Conservation (phyloP, 2,113 vertebrate genomes). For the Grammomys dolichurus region DNA sequence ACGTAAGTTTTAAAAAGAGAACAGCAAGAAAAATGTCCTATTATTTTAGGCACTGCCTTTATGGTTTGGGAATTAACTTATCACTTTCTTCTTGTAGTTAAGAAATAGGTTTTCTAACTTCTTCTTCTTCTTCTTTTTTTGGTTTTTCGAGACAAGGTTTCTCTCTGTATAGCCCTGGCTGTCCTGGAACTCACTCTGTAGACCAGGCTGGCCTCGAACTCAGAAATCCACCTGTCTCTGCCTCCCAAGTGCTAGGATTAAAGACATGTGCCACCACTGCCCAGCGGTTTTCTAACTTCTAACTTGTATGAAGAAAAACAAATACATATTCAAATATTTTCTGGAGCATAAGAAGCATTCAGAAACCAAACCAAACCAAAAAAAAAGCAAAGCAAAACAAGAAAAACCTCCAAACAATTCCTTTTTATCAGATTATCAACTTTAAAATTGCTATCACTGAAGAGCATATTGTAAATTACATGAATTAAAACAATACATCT, state of each 20-base stretch:
- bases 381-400: background rate
- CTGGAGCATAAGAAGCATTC: background rate
- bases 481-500: background rate
- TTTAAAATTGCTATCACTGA: background rate
- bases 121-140: background rate
- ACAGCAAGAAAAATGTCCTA: background rate
- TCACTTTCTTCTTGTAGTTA: background rate
- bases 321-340: background rate
- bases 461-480: background rate
- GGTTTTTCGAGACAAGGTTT: too few species aligned
- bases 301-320: constrained; percentile 41
- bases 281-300: constrained; percentile 6
- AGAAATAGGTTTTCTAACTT: constrained; percentile 39
- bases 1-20: background rate
- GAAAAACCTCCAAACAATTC: background rate
- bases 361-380: background rate
- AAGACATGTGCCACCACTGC: too few species aligned
- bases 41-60: constrained; percentile 3
- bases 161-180: too few species aligned
- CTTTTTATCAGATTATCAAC: constrained; percentile 23
- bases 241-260: too few species aligned
- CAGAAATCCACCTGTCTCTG: too few species aligned
- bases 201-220: too few species aligned
- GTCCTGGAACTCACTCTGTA: too few species aligned
- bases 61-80: background rate